Percentiles rank a stretch among this genome's conserved stretches.
phyloP scores from a whole-genome alignment of 2,797 vertebrate genomes.

The Spinus pinus region DNA sequence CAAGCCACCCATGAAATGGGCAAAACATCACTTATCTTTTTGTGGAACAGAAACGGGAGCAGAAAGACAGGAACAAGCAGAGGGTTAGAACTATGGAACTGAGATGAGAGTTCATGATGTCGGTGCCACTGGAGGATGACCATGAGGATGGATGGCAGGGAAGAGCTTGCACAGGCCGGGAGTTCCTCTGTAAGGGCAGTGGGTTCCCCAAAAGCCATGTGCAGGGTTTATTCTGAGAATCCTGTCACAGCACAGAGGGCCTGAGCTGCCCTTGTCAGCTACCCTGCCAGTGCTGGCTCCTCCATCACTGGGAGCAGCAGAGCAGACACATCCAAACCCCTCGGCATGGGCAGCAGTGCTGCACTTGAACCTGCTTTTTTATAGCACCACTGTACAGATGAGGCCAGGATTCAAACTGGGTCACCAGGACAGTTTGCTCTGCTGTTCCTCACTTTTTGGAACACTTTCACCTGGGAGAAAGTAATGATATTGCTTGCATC shows the following conservation, averaged over 20 bases:
- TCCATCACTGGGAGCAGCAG: not conserved
- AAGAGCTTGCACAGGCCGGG: not conserved
- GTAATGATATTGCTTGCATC: not conserved
- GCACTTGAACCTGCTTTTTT: not conserved
- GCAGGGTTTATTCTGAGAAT: not conserved
- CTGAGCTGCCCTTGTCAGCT: not conserved
- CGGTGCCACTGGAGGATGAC: not conserved
- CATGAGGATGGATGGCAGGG: rapidly evolving
- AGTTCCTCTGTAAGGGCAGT: not conserved
- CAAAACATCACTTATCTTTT: not conserved
- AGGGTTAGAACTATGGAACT: not conserved
- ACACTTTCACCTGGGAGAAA: not conserved
- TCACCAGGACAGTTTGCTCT: not conserved
- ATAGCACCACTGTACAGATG: not conserved
- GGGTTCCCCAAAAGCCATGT: not conserved
- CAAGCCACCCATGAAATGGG: rapidly evolving
- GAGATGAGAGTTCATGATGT: not conserved
- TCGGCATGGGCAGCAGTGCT: rapidly evolving
- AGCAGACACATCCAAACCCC: not conserved
- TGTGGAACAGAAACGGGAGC: not conserved
- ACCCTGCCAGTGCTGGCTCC: not conserved
- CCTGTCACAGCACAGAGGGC: not conserved
- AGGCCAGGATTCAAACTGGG: not conserved
- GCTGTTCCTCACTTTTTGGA: not conserved
- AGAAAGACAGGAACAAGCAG: not conserved